Evolutionary conservation across 1,140 invertebrate genomes (phyloP), one percentile per base, ranked within the genome.

Genomic region (Caenorhabditis latens): DNA sequence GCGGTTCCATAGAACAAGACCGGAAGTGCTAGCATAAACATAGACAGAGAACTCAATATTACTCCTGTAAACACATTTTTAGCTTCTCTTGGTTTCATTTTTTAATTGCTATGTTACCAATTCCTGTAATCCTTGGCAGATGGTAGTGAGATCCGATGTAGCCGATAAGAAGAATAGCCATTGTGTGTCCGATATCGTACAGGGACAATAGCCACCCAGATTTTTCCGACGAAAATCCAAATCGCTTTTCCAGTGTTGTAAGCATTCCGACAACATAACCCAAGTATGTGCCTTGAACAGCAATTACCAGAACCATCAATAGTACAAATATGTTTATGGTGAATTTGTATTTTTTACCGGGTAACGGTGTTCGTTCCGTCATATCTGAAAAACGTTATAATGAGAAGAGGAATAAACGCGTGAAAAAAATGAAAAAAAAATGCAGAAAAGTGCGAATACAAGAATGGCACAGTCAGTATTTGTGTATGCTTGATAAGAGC

Each of bases 121-220:
- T 88, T n/a, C 83, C 87, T 8, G 87, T 88, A 42, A 88, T 85
- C 43, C 87, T 84, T 53, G 87, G 87, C 21, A 84, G 43, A 58
- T 88, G 87, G 42, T 55, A 65, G 24, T 83, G 53, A 53, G 83
- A 84, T 46, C 83, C 87, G 58, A 88, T 87, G 57, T 88, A 88
- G 19, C 87, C 87, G 32, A 88, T 84, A 40, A 79, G 61, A 0
- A 88, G 71, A 50, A 88, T 88, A 50, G 87, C 83, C 32, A 88
- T 53, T 24, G 87, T 88, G 84, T 88, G 87, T 24, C 87, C 87
- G 24, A 88, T 79, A 63, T 88, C 87, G 84, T 88, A 88, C 40
- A 88, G 16, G 57, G 83, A 85, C 19, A 88, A 65, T 14, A 88
- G 84, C 40, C 63, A 55, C 46, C 82, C 82, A 32, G 86, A 87